phyloP scores from a whole-genome alignment of 1,140 invertebrate species.

The Oncopodura yosiiana region DNA sequence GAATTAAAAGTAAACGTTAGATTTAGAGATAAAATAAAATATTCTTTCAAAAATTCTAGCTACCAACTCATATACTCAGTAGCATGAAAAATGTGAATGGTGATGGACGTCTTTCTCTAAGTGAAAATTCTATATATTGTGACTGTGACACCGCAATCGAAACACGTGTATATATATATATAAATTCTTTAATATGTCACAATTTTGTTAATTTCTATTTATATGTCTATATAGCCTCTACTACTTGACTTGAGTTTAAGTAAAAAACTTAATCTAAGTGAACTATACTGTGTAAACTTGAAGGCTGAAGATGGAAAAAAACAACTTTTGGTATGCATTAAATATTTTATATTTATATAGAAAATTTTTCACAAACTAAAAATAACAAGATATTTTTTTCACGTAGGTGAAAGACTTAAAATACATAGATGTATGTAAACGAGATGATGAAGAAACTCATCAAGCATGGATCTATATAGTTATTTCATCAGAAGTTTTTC shows the following conservation, averaged over 20 bases:
- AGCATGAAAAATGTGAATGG: conserved; percentile 7
- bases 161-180: conserved; percentile 4
- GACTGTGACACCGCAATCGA: conserved; percentile 14
- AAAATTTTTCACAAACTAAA: background rate
- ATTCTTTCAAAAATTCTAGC: background rate
- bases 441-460: background rate
- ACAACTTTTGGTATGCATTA: background rate
- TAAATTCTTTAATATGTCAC: background rate
- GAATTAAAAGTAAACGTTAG: background rate
- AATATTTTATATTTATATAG: background rate
- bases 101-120: conserved; percentile 2
- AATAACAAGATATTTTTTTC: background rate
- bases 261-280: background rate
- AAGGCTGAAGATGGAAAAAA: background rate
- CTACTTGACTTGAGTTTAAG: background rate
- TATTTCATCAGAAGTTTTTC: conserved; percentile 11
- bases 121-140: conserved; percentile 15
- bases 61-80: background rate
- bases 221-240: background rate
- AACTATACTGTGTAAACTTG: background rate
- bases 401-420: conserved; percentile 1
- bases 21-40: background rate
- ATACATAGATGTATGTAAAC: conserved; percentile 5
- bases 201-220: background rate
- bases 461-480: conserved; percentile 9